Evolutionary conservation across 2,113 vertebrate genomes (phyloP), one percentile per base, ranked within the genome.

Genomic region (Eurystomus gularis): DNA sequence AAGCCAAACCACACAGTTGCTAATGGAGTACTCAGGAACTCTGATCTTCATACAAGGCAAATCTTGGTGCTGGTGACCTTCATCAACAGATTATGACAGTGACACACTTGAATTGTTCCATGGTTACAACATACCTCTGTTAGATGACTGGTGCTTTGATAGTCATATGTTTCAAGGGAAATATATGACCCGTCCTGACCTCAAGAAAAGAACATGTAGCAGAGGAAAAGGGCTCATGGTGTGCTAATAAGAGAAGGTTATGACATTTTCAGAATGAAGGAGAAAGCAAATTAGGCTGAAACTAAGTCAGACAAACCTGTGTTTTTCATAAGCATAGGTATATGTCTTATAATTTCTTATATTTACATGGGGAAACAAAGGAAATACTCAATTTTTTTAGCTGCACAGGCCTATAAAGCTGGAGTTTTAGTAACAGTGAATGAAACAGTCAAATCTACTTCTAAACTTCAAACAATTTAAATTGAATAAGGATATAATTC

Each of bases 231-330:
- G 37, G 39, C n/a, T 73, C 11, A 1, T 71, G 39, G 40, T 81
- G 60, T 77, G 82, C 60, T 95, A 95, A 95, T 90, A 95, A 92
- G 60, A 68, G 58, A 94, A 93, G 88, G 79, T 82, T 92, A 86
- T 84, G 73, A 64, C 64, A 96, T 88, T 94, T 80, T 82, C 26
- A 65, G 57, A 92, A 89, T 60, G 28, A 93, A 77, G 13, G 40
- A 64, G 39, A 80, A 69, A 90, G 62, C 14, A 95, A 93, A 88
- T 55, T 76, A 81, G 16, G 25, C 39, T 86, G 76, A 94, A 95
- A 86, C 6, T 73, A 80, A 77, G 35, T 55, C 28, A 78, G 19
- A 70, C 37, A 55, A 93, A 62, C 29, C 17, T 54, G 7, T 54
- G 19, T 21, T 66, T 48, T 85, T 11, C 24, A 46, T 70, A 3